phyloP scores from a whole-genome alignment of 2,797 vertebrate genomes.

The Rachycentron canadum region DNA sequence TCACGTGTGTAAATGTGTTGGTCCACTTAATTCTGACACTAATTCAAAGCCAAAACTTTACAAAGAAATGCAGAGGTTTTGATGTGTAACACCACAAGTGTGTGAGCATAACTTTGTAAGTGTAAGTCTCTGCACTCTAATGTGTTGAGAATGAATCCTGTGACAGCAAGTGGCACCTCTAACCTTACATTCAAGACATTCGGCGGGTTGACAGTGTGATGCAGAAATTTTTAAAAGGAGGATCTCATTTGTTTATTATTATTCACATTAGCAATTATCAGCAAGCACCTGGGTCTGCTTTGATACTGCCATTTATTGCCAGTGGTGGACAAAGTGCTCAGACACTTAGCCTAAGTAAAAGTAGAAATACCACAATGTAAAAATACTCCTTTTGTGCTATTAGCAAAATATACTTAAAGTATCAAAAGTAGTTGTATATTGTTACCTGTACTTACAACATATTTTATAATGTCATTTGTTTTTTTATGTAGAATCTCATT shows the following conservation, averaged over 20 bases:
- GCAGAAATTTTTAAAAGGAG: conserved; percentile 5
- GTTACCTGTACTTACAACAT: background rate
- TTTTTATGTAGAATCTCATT: background rate
- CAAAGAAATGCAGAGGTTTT: background rate
- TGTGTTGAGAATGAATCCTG: conserved; percentile 20
- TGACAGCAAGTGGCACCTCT: conserved; percentile 28
- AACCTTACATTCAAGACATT: conserved; percentile 69
- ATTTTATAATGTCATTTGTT: background rate
- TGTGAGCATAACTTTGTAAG: background rate
- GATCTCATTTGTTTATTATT: conserved; percentile 16
- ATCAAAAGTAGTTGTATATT: background rate
- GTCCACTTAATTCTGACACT: background rate
- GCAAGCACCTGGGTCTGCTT: background rate
- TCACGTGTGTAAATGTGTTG: background rate
- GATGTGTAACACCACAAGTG: background rate
- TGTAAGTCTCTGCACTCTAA: background rate
- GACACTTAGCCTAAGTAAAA: background rate
- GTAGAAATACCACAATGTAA: background rate
- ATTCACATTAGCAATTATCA: conserved; percentile 16
- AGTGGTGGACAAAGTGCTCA: background rate
- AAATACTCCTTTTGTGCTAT: background rate
- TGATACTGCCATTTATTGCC: conserved; percentile 8
- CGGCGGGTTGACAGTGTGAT: conserved; percentile 55
- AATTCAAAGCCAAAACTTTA: background rate
- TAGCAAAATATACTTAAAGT: background rate